Conservation (phyloP, 2,113 vertebrate genomes). For the Pipa parva region DNA sequence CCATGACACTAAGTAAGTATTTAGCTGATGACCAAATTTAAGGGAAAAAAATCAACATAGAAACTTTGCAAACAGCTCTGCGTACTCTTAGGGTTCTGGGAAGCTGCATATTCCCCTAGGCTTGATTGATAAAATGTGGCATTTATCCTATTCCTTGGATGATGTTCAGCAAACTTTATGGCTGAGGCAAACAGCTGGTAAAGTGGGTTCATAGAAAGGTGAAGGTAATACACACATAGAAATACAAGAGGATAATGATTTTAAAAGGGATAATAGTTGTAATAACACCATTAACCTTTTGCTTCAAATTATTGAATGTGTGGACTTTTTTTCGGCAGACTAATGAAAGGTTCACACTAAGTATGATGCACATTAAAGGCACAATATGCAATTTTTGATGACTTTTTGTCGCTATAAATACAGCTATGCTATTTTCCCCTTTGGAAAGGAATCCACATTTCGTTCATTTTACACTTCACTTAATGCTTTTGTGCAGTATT, state of each 20-base stretch:
- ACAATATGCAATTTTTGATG: slow-evolving; percentile 49
- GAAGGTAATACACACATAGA: slow-evolving; percentile 93
- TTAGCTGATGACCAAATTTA: slow-evolving; percentile 68
- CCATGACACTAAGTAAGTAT: slow-evolving; percentile 58
- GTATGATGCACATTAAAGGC: slow-evolving; percentile 48
- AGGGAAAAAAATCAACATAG: slow-evolving; percentile 70
- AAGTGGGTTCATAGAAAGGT: slow-evolving; percentile 96
- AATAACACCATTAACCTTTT: slow-evolving; percentile 90
- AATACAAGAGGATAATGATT: slow-evolving; percentile 86
- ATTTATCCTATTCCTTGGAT: slow-evolving; percentile 81
- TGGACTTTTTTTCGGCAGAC: slow-evolving; percentile 61
- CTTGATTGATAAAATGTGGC: slow-evolving; percentile 90
- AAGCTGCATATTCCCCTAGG: slow-evolving; percentile 80
- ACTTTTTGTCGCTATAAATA: slow-evolving; percentile 42
- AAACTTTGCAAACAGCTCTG: slow-evolving; percentile 75
- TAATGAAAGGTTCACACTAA: slow-evolving; percentile 64
- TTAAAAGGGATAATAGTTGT: slow-evolving; percentile 89
- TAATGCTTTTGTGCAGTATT: slow-evolving; percentile 25
- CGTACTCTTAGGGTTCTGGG: slow-evolving; percentile 64
- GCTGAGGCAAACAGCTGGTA: slow-evolving; percentile 83
- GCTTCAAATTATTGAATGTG: slow-evolving; percentile 70
- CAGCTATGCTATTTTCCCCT: slow-evolving; percentile 26
- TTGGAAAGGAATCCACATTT: slow-evolving; percentile 35
- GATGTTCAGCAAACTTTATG: slow-evolving; percentile 92
- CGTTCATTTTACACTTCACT: slow-evolving; percentile 21